Conservation (phyloP, 2,113 vertebrate species). For the Pipra filicauda region DNA sequence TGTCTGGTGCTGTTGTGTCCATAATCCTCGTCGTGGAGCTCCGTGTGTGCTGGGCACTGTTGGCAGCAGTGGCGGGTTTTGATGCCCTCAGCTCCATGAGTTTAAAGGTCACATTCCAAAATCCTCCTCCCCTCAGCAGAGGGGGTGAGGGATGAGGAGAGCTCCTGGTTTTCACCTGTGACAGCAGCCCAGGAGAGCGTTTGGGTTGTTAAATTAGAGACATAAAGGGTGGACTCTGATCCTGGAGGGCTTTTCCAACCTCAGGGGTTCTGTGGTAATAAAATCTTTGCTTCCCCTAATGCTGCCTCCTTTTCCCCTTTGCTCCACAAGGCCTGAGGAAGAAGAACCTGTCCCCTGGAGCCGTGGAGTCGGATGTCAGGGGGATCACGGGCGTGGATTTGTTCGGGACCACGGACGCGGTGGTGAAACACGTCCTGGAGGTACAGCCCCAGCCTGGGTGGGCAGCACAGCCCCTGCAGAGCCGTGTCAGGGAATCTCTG, state of each 20-base stretch:
- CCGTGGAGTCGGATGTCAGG: constrained; percentile 90
- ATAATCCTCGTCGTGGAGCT: neutral
- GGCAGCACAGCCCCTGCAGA: too few relatives aligned
- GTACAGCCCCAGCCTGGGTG: constrained; percentile 55
- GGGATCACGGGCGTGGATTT: constrained; percentile 93
- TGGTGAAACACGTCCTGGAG: constrained; percentile 96
- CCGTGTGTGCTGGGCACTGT: neutral
- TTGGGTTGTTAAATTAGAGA: neutral
- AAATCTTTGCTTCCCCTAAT: constrained; percentile 27
- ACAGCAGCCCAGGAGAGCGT: neutral
- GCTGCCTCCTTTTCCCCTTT: neutral
- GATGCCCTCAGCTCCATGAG: neutral
- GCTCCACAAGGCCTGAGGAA: constrained; percentile 85
- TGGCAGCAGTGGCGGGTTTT: neutral
- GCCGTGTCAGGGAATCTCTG: neutral
- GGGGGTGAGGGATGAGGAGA: neutral
- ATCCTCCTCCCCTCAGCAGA: neutral
- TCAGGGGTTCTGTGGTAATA: neutral
- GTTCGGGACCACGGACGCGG: constrained; percentile 92
- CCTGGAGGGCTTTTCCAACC: neutral
- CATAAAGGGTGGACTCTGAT: neutral
- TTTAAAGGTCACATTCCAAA: neutral
- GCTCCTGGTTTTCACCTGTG: neutral
- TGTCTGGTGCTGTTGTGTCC: neutral
- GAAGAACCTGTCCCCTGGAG: constrained; percentile 95